Base-by-base conservation (phyloP, 2,113 vertebrate species). In the Neomonachus schauinslandi region DNA sequence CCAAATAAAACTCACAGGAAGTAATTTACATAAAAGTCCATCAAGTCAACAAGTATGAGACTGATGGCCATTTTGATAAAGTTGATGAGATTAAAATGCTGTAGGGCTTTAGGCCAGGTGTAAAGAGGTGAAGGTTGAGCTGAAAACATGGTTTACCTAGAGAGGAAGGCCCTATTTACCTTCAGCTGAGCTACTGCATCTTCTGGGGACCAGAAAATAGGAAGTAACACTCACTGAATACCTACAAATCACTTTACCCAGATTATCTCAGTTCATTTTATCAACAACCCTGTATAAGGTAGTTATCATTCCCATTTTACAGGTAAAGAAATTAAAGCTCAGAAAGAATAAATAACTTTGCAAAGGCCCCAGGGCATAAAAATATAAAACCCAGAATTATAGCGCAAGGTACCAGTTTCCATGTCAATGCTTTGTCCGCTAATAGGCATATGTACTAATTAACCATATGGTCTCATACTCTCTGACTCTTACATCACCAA, bases 251-350 rank as follows among this genome's bases (percentile, higher is more conserved):
- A 53, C 57, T 90, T 89, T 42, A 71, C 21, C 46, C 19, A 71
- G 33, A 76, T 83, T 69, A 83, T 79, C 55, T 91, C 22, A 51
- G 85, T 93, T 93, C 91, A 86, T 93, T 96, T 91, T 91, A 36
- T 97, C 69, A 96, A 69, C 1, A 92, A 57, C 51, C 65, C 49
- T n/a, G 8, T 80, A 69, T 69, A 55, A 84, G 7, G 21, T 81
- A 76, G 61, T 87, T 93, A 36, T 11, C 33, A 76, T 90, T 95
- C 96, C 15, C n/a, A 82, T 90, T 97, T 90, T 82, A 83, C 39
- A 79, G 24, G 55, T 28, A 61, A 65, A 93, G 65, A 89, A 89
- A 82, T 79, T 83, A 96, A 69, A 89, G 3, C 14, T 80, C 59
- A 65, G 42, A 84, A 36, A 95, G 24, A 76, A 72, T 84, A 93